These are phyloP conservation scores for Coptodon rendalli DNA, from an alignment of 2,113 vertebrate species.

Conservation along the genomic window DNA sequence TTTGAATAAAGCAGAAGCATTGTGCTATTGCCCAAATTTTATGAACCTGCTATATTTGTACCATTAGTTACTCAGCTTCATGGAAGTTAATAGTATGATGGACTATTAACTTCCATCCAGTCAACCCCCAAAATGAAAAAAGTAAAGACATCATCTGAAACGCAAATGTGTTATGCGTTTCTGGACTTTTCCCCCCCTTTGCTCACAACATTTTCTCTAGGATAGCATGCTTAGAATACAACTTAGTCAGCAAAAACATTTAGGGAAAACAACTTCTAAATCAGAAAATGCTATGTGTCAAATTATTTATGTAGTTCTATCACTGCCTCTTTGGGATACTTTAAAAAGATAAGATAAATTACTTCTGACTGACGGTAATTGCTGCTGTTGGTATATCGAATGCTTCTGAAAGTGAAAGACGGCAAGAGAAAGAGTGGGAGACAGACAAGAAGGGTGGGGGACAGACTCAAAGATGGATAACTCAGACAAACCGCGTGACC, in stretches of 20 bases:
- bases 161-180: background rate
- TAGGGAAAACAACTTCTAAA: background rate
- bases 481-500: slow-evolving; percentile 23
- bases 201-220: background rate
- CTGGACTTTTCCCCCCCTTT: accelerated
- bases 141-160: background rate
- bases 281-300: background rate
- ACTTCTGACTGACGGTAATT: background rate
- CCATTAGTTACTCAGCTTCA: background rate
- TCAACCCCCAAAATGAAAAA: background rate
- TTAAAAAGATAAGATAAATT: background rate
- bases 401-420: slow-evolving; percentile 15
- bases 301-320: background rate
- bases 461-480: slow-evolving; percentile 17
- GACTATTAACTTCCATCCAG: background rate
- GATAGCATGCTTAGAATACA: background rate
- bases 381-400: background rate
- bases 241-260: background rate
- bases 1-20: background rate
- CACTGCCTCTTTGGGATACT: background rate
- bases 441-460: background rate
- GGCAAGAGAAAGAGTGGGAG: background rate
- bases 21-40: background rate
- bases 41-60: background rate
- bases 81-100: background rate